Percentiles rank a stretch among this genome's conserved stretches.
Conservation (phyloP, 2,888 invertebrate genomes). For the Eupithecia tripunctaria region DNA sequence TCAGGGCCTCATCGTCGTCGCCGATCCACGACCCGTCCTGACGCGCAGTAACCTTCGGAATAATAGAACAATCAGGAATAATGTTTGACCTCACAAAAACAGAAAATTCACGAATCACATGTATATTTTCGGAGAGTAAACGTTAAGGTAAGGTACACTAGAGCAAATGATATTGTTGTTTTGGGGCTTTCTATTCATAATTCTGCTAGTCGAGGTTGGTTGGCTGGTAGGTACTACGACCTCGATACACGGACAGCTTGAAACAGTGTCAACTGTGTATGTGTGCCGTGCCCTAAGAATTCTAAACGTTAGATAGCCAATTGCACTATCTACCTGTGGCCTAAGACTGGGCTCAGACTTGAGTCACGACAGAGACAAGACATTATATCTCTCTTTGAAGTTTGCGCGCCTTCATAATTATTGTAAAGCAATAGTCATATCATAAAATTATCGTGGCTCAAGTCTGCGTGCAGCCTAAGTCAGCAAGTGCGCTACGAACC, state of each 20-base stretch:
- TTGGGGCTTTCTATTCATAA: not conserved
- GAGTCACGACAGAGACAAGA: too few species aligned
- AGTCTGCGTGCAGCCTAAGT: too few species aligned
- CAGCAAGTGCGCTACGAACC: constrained; percentile 40
- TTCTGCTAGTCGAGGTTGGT: not conserved
- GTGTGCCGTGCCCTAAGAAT: not conserved
- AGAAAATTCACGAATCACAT: not conserved
- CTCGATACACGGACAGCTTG: too few species aligned
- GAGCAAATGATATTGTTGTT: not conserved
- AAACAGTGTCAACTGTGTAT: too few species aligned
- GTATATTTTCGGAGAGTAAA: not conserved
- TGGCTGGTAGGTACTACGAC: too few species aligned
- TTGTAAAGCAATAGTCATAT: too few species aligned
- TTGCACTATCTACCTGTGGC: too few species aligned
- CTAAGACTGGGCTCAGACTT: too few species aligned
- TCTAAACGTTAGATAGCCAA: not conserved
- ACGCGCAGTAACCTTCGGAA: constrained; percentile 18
- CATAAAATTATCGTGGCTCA: too few species aligned
- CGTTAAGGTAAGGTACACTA: not conserved
- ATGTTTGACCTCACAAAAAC: too few species aligned
- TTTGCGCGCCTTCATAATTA: too few species aligned
- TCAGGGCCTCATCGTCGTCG: constrained; percentile 87
- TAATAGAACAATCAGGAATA: not conserved
- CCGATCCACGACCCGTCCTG: constrained; percentile 89
- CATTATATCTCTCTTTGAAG: too few species aligned